Conservation (phyloP, 2,113 vertebrate genomes). For the human (Homo sapiens) region GRCh38 chr11:12044501-12045000, state of each 20-base stretch:
- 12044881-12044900: not conserved
- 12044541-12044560: not conserved
- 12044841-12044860: not conserved
- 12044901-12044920: not conserved
- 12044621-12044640: not conserved
- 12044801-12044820: not conserved
- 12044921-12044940: not conserved
- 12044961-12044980: not conserved
- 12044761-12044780: not conserved
- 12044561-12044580: not conserved
- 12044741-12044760: not conserved
- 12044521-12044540: not conserved
- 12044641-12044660: not conserved
- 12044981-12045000: not conserved
- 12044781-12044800: not conserved
- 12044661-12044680: not conserved
- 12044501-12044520: not conserved
- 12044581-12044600: not conserved
- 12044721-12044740: not conserved
- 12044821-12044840: not conserved
- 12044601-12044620: not conserved
- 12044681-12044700: not conserved
- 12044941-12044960: not conserved
- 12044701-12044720: not conserved
- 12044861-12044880: not conserved